Conservation (phyloP, 1,140 invertebrate genomes). For the Ceratosolen solmsi region DNA sequence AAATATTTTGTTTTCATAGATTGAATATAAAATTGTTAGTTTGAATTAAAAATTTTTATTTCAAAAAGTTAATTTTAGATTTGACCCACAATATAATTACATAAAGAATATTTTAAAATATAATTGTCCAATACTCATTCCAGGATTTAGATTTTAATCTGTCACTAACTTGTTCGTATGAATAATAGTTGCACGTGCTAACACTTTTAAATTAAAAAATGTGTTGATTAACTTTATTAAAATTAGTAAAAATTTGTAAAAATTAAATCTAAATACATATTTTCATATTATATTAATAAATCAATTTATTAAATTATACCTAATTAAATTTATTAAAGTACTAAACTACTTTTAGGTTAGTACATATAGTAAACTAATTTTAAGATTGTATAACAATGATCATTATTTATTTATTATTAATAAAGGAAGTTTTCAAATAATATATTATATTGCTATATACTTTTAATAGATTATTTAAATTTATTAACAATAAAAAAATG, state of each 20-base stretch:
- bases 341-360: constrained; percentile 22
- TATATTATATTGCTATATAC: background rate
- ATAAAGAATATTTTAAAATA: too few relatives aligned
- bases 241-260: too few relatives aligned
- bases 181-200: background rate
- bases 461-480: constrained; percentile 15
- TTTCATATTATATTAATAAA: background rate
- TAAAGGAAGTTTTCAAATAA: constrained; percentile 1
- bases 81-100: too few relatives aligned
- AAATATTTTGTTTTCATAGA: too few relatives aligned
- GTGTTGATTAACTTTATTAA: background rate
- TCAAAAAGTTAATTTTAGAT: too few relatives aligned
- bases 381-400: background rate
- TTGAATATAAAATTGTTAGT: too few relatives aligned
- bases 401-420: constrained; percentile 4
- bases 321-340: background rate
- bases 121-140: background rate
- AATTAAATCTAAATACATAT: background rate
- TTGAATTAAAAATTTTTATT: too few relatives aligned
- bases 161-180: too few relatives aligned
- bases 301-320: constrained; percentile 1
- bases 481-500: constrained; percentile 75
- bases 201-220: background rate
- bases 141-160: too few relatives aligned
- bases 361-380: constrained; percentile 17